These are phyloP conservation scores for Geotrypetes seraphini DNA, from an alignment of 2,797 vertebrate species.

Conservation along the genomic window DNA sequence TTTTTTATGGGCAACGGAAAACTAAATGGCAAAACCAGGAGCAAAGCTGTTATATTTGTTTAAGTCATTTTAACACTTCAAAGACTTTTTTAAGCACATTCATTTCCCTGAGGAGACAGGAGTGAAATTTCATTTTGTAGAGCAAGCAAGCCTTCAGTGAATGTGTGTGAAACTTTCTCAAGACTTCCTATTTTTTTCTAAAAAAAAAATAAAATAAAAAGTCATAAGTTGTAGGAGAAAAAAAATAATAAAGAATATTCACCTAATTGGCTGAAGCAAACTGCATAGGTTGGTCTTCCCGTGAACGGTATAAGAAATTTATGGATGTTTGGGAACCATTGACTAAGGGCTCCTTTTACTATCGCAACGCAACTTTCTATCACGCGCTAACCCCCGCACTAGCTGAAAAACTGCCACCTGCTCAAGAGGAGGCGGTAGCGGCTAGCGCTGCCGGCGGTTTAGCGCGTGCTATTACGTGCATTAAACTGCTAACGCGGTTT, in stretches of 20 bases:
- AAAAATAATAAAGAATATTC: background rate
- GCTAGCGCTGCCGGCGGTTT: too few species aligned
- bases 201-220: too few species aligned
- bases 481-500: too few species aligned
- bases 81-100: conserved; percentile 16
- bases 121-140: conserved; percentile 12
- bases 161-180: conserved; percentile 24
- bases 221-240: conserved; percentile 27
- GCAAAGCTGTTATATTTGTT: conserved; percentile 19
- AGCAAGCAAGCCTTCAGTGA: conserved; percentile 18
- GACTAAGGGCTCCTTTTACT: too few species aligned
- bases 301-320: too few species aligned
- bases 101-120: conserved; percentile 31
- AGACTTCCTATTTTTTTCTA: conserved; percentile 11
- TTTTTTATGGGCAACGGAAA: conserved; percentile 10
- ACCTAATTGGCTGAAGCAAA: background rate
- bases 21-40: conserved; percentile 10
- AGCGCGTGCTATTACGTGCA: too few species aligned
- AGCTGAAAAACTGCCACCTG: too few species aligned
- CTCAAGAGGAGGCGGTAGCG: too few species aligned
- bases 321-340: too few species aligned
- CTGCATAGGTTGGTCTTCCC: background rate
- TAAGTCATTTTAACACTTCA: conserved; percentile 23
- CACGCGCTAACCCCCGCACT: too few species aligned
- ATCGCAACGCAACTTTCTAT: too few species aligned